Conservation (phyloP, 2,113 vertebrate genomes). For the Podiceps cristatus region DNA sequence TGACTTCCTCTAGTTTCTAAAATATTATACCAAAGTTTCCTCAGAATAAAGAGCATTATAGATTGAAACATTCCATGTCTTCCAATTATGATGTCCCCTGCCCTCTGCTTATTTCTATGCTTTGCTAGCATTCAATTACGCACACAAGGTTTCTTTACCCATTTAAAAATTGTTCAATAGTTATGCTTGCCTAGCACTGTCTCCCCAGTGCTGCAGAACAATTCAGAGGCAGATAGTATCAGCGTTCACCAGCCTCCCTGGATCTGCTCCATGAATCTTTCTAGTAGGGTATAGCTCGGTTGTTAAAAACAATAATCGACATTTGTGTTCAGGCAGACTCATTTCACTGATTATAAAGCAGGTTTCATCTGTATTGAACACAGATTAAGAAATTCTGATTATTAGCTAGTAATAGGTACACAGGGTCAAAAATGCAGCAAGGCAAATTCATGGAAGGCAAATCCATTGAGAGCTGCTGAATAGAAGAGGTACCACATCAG, state of each 20-base stretch:
- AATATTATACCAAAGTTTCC: background rate
- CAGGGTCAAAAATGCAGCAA: background rate
- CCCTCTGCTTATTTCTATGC: background rate
- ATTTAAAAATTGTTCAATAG: background rate
- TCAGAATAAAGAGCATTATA: background rate
- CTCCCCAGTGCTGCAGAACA: background rate
- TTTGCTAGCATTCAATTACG: background rate
- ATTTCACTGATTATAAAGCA: background rate
- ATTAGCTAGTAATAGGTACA: background rate
- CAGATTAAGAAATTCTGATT: background rate
- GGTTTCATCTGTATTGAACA: background rate
- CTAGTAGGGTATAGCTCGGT: rapidly evolving
- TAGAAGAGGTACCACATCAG: background rate
- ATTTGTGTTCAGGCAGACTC: background rate
- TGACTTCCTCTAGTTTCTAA: background rate
- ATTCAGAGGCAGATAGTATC: background rate
- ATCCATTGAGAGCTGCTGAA: background rate
- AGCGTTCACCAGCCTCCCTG: background rate
- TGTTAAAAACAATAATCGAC: background rate
- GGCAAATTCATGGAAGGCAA: background rate
- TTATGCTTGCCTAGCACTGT: background rate
- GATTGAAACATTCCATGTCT: background rate
- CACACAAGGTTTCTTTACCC: background rate
- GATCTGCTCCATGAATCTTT: background rate
- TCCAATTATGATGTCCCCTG: background rate